Evolutionary conservation across 2,888 invertebrate genomes (phyloP), one percentile per base, ranked within the genome.

Genomic region (Nowickia ferox): DNA sequence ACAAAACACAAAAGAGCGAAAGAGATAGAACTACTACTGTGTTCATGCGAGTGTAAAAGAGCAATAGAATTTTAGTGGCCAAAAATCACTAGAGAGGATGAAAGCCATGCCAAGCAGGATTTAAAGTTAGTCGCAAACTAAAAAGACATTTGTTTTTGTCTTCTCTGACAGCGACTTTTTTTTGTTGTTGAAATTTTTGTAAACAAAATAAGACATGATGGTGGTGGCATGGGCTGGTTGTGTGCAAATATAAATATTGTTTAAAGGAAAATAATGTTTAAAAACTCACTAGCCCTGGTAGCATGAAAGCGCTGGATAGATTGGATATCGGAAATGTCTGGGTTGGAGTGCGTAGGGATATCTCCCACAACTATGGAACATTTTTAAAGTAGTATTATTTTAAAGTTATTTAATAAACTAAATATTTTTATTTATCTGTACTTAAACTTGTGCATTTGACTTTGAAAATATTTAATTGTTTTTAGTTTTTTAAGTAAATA

Each of bases 81-180:
- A 22, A 22, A 76, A 75, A 11, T 40, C 42, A 59, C 8, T 9
- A 69, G 3, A 51, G 51, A 69, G 48, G 2, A 68, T 69, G 40
- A 51, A 59, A 42, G 5, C 22, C 15, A 59, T n/a, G 59, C 13
- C 22, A 44, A 9, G 42, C 38, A 72, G 57, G 63, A 71, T 65
- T 80, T 72, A 22, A 69, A 78, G 68, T 68, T 82, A 48, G 19
- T 22, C 30, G 48, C 38, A 75, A 69, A 63, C 65, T 69, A 66
- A 71, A 84, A 79, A 71, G 65, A 71, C 65, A 84, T 80, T 84
- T 80, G 79, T 80, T 84, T 84, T 75, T 80, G 65, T 71, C 75
- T 80, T 84, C 65, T 38, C 53, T 69, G 48, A 17, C 40, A 10
- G 63, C 22, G 69, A 51, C 40, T 38, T 9, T 59, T 42, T 13